Base-by-base conservation (phyloP, 1,140 invertebrate genomes). In the Chionoecetes opilio region DNA sequence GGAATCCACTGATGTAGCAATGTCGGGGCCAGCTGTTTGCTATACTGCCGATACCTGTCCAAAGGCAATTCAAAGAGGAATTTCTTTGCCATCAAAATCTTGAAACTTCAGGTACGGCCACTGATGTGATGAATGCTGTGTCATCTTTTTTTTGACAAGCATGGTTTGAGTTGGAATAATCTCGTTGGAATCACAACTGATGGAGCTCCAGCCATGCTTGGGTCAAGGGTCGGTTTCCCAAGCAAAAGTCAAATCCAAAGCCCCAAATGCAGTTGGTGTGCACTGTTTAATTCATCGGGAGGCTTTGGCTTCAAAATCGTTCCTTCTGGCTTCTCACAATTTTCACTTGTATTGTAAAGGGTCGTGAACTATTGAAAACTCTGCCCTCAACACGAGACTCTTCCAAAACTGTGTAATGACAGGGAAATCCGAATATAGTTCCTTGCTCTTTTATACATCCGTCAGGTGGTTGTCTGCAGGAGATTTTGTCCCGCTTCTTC, bases 401-500 rank as follows among this genome's bases (percentile, higher is more conserved):
- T 91, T n/a, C n/a, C 90, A 26, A 41, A 63, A 91, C 90, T 91
- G 31, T n/a, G n/a, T 91, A 41, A 75, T 91, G 46, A 75, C 90
- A 91, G 14, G 90, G 90, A n/a, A 91, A 82, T 91, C 90, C 21
- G 32, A 91, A 91, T 46, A n/a, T n/a, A 91, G 3, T 91, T 91
- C 32, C 90, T 75, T 84, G 92, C 92, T 93, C 21, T 86, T 93
- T 93, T 90, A 93, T 90, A 46, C 75, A 89, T 93, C 92, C n/a
- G 92, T 93, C 75, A 93, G 82, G 82, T 93, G 75, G 82, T 93
- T 93, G 82, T 86, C 92, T 93, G 87, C 75, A 89, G 92, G 75
- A 31, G 86, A 31, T 41, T 26, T 75, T 91, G 46, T 91, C 29
- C 90, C 90, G 26, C 1, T 63, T 82, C 46, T 91, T n/a, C n/a